These are phyloP conservation scores for Amphipoea lucens DNA, from an alignment of 2,888 invertebrate species.

Conservation along the genomic window DNA sequence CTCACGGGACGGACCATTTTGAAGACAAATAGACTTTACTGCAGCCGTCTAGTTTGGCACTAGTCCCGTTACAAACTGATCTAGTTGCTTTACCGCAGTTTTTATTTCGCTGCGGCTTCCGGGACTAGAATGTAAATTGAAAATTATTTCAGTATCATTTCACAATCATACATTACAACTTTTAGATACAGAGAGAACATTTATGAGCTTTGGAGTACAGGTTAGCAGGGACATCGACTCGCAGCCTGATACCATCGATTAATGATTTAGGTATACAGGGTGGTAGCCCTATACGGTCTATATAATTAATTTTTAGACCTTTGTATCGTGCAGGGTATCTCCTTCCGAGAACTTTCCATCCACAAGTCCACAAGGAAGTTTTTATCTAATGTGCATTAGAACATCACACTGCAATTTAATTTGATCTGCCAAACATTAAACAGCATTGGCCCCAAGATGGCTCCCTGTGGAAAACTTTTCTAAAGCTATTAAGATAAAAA, in stretches of 20 bases:
- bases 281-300: background rate
- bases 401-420: constrained; percentile 6
- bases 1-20: constrained; percentile 8
- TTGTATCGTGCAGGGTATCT: background rate
- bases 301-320: background rate
- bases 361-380: background rate
- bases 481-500: constrained; percentile 41
- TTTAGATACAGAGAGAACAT: background rate
- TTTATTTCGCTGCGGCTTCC: constrained; percentile 57
- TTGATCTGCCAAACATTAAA: constrained; percentile 12
- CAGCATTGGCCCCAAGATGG: constrained; percentile 25
- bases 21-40: constrained; percentile 31
- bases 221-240: background rate
- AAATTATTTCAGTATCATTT: constrained; percentile 44
- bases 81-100: constrained; percentile 39
- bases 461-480: constrained; percentile 39
- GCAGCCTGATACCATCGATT: background rate
- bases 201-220: background rate
- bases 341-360: background rate
- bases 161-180: constrained; percentile 8
- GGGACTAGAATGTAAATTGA: constrained; percentile 32
- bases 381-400: background rate
- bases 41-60: constrained; percentile 36
- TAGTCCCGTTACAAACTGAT: constrained; percentile 43
- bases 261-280: background rate